Evolutionary conservation across 2,113 vertebrate genomes (phyloP).

Genomic region (Capra hircus): DNA sequence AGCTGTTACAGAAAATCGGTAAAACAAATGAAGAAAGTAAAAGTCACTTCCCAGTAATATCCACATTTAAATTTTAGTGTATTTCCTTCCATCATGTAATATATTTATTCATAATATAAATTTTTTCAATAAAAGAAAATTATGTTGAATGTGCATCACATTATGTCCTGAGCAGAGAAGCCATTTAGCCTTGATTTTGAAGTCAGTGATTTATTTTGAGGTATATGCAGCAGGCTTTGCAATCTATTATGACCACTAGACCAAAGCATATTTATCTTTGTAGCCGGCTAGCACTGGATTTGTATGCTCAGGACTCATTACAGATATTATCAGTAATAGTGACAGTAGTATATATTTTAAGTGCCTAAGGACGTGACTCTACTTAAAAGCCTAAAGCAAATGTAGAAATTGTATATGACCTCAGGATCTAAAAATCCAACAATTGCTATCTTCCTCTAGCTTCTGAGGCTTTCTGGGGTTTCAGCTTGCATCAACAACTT

Average conservation of each 20-base stretch:
- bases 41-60: not conserved
- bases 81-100: not conserved
- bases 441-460: not conserved
- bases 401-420: not conserved
- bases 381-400: slow-evolving; percentile 6
- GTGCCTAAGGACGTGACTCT: not conserved
- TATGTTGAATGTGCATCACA: not conserved
- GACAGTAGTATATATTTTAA: not conserved
- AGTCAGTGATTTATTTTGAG: slow-evolving; percentile 1
- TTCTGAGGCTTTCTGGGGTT: not conserved
- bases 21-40: slow-evolving; percentile 8
- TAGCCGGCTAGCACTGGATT: not conserved
- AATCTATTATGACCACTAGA: not conserved
- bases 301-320: not conserved
- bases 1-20: not conserved
- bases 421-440: not conserved
- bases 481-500: not conserved
- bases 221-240: not conserved
- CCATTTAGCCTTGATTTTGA: not conserved
- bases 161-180: not conserved
- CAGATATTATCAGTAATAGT: not conserved
- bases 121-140: not conserved
- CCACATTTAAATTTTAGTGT: not conserved
- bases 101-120: not conserved
- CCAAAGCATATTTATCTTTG: not conserved